Evolutionary conservation across 2,888 invertebrate genomes (phyloP).

Genomic region (Busseola fusca): DNA sequence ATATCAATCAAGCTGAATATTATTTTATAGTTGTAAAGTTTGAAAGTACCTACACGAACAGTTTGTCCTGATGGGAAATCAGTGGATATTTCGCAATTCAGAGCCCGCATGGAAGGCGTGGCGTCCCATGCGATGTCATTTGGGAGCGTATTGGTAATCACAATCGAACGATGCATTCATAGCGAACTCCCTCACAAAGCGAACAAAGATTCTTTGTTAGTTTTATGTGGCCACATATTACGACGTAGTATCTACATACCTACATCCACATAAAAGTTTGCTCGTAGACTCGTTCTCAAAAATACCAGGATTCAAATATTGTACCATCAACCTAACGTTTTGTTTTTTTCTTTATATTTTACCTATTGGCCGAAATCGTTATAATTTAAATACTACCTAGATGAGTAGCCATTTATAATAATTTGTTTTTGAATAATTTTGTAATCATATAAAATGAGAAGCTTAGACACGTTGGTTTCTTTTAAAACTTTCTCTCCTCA

Average conservation of each 20-base stretch:
- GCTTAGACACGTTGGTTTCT: constrained; percentile 60
- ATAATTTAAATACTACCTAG: constrained; percentile 44
- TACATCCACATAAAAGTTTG: constrained; percentile 14
- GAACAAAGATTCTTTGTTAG: constrained; percentile 79
- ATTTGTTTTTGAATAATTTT: constrained; percentile 61
- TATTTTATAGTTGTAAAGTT: constrained; percentile 3
- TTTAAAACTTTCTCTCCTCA: constrained; percentile 71
- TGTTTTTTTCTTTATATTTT: constrained; percentile 27
- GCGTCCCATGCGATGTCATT: constrained; percentile 73
- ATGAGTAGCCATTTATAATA: constrained; percentile 34
- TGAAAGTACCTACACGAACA: constrained; percentile 5
- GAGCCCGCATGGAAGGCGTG: constrained; percentile 75
- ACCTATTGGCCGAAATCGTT: constrained; percentile 24
- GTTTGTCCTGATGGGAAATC: constrained; percentile 65
- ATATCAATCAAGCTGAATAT: neutral
- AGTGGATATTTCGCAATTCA: constrained; percentile 74
- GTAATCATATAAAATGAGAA: constrained; percentile 62
- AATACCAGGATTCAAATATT: constrained; percentile 33
- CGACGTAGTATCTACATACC: constrained; percentile 26
- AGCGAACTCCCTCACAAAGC: constrained; percentile 72
- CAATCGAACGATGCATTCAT: constrained; percentile 76
- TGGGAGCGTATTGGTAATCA: constrained; percentile 77
- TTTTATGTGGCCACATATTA: constrained; percentile 58
- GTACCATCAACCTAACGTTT: constrained; percentile 10
- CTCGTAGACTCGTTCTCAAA: constrained; percentile 29